Conservation (phyloP, 2,888 invertebrate species). For the Trissoscelio sp. region DNA sequence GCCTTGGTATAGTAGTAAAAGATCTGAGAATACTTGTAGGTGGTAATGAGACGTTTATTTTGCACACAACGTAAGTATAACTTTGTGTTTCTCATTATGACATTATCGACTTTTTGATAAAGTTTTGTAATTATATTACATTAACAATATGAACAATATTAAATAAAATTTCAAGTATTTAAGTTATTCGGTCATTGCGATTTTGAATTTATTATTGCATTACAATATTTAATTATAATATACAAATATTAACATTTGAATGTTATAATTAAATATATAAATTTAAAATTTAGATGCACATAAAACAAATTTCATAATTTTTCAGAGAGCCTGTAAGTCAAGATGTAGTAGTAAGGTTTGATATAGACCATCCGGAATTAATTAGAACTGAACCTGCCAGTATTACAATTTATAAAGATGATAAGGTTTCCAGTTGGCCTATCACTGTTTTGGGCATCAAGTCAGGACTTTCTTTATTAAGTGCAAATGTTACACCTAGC, state of each 20-base stretch:
- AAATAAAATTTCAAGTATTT: too few relatives aligned
- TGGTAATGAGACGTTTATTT: constrained; percentile 84
- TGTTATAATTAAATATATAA: neutral
- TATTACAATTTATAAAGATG: constrained; percentile 79
- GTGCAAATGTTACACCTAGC: constrained; percentile 85
- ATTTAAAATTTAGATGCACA: neutral
- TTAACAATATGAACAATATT: neutral
- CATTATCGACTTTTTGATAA: too few relatives aligned
- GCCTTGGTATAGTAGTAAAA: constrained; percentile 85
- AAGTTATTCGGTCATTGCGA: too few relatives aligned
- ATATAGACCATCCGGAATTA: constrained; percentile 87
- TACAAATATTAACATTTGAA: too few relatives aligned
- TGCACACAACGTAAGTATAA: constrained; percentile 86
- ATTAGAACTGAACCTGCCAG: constrained; percentile 85
- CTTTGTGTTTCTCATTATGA: neutral
- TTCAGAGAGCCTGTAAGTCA: constrained; percentile 84
- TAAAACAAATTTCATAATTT: neutral
- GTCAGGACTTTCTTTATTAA: constrained; percentile 88
- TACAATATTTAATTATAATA: too few relatives aligned
- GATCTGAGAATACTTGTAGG: constrained; percentile 86
- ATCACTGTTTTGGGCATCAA: constrained; percentile 86
- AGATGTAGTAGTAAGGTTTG: constrained; percentile 84
- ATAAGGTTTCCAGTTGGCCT: constrained; percentile 77
- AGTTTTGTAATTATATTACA: too few relatives aligned
- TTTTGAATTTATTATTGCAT: too few relatives aligned